Percentiles rank a stretch among this genome's conserved stretches.
Conservation (phyloP, 1,140 invertebrate genomes). For the Telenomus remus region DNA sequence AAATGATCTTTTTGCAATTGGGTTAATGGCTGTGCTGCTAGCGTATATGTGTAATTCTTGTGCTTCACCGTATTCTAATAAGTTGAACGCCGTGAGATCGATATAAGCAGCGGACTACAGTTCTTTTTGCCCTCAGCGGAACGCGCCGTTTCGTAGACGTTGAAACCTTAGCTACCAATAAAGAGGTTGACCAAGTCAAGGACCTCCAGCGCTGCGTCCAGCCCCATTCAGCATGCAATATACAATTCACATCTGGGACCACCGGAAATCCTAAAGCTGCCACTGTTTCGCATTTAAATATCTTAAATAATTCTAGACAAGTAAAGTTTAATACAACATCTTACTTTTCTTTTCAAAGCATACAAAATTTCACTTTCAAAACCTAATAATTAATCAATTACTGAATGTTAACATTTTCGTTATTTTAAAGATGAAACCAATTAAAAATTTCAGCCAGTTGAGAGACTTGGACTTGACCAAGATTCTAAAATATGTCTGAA, state of each 20-base stretch:
- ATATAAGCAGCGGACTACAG: conserved; percentile 18
- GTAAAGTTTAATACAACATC: conserved; percentile 45
- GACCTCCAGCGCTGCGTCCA: conserved; percentile 73
- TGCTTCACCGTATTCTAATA: conserved; percentile 27
- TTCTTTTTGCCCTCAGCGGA: conserved; percentile 76
- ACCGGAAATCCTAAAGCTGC: conserved; percentile 93
- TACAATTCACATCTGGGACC: conserved; percentile 94
- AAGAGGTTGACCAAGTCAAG: conserved; percentile 61
- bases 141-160: conserved; percentile 79
- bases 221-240: conserved; percentile 82
- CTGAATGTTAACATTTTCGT: no score
- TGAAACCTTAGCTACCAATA: conserved; percentile 64
- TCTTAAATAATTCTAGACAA: conserved; percentile 89
- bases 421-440: no score
- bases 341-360: no score
- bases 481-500: conserved; percentile 82
- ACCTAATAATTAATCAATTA: no score
- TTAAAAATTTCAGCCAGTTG: conserved; percentile 74
- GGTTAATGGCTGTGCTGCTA: conserved; percentile 64
- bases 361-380: no score
- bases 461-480: conserved; percentile 77
- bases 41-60: conserved; percentile 29
- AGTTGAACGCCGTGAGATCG: conserved; percentile 34
- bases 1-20: conserved; percentile 66
- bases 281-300: conserved; percentile 85